These are phyloP conservation scores for Schizotus pectinicornis DNA, from an alignment of 2,888 invertebrate species.

Conservation along the genomic window DNA sequence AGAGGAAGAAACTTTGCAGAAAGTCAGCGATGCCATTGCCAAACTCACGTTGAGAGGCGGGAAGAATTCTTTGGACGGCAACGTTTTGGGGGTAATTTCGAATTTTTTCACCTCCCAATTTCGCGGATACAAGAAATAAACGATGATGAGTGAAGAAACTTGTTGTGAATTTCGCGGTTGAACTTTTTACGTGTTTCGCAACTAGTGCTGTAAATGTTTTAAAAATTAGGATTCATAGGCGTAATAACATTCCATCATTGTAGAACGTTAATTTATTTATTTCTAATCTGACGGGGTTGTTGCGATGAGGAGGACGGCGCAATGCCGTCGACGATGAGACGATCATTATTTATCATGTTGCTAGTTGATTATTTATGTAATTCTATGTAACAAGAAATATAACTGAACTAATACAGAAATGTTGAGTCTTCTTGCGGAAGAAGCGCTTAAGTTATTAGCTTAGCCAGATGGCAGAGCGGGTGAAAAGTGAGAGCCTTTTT, in stretches of 20 bases:
- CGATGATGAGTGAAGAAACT: background rate
- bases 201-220: too few relatives aligned
- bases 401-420: background rate
- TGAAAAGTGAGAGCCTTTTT: too few relatives aligned
- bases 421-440: background rate
- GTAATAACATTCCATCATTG: too few relatives aligned
- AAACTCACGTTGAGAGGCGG: conserved; percentile 50
- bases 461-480: too few relatives aligned
- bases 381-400: conserved; percentile 12
- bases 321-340: too few relatives aligned
- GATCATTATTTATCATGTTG: conserved; percentile 7
- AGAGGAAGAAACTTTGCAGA: conserved; percentile 46
- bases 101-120: conserved; percentile 53
- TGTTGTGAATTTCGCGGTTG: too few relatives aligned
- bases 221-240: too few relatives aligned
- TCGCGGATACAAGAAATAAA: conserved; percentile 30
- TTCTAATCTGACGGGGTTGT: too few relatives aligned
- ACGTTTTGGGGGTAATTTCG: conserved; percentile 51
- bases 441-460: too few relatives aligned
- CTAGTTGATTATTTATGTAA: conserved; percentile 13
- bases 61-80: conserved; percentile 48
- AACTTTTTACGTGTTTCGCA: too few relatives aligned
- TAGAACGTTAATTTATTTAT: too few relatives aligned
- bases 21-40: conserved; percentile 51
- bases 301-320: too few relatives aligned